Percentiles rank a stretch among this genome's conserved stretches.
phyloP scores from a whole-genome alignment of 2,888 invertebrate genomes.

The Eueremaeus valkanovi region DNA sequence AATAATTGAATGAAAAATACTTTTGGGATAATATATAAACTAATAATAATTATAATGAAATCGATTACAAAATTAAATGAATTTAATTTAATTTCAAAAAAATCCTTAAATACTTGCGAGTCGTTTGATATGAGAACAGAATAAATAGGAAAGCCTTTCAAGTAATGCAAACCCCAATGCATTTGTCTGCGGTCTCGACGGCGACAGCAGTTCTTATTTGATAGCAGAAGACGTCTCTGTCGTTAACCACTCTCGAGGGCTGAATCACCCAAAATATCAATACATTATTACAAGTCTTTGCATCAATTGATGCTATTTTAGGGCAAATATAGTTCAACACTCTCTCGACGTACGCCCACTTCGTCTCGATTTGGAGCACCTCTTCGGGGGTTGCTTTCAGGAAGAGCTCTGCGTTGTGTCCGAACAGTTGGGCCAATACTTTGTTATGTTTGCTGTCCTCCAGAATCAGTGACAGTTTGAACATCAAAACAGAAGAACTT shows the following conservation, averaged over 20 bases:
- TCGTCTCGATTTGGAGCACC: neutral
- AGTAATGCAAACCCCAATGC: neutral
- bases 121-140: too few species aligned
- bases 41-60: too few species aligned
- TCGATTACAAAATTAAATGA: too few species aligned
- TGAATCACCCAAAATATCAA: slow-evolving; percentile 12
- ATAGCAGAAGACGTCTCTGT: neutral
- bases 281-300: neutral
- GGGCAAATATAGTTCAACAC: neutral
- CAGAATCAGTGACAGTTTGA: neutral
- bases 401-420: slow-evolving; percentile 15
- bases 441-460: slow-evolving; percentile 1
- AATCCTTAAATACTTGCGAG: neutral
- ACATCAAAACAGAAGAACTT: neutral
- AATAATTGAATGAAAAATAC: too few species aligned
- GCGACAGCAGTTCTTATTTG: neutral
- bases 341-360: neutral
- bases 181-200: neutral
- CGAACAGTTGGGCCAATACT: slow-evolving; percentile 7
- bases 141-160: neutral
- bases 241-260: neutral
- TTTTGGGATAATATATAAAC: too few species aligned
- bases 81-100: neutral
- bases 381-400: neutral
- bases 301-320: neutral